A percentile compares a stretch with the other conserved stretches of the same genome.
Conservation (phyloP, 2,888 invertebrate genomes). For the Cryptus viduatorius region DNA sequence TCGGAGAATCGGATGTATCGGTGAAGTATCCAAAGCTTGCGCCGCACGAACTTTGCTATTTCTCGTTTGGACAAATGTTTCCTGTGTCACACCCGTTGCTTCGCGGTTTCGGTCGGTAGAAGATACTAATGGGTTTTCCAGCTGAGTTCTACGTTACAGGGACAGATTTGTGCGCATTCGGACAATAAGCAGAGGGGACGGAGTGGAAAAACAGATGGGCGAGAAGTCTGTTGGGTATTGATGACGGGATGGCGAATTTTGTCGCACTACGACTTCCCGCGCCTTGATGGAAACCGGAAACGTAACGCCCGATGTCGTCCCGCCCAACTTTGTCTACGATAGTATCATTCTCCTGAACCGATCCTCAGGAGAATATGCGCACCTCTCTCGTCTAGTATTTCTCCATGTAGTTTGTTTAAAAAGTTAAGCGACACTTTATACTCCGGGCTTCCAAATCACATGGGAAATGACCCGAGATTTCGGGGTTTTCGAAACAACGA, state of each 20-base stretch:
- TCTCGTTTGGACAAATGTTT: neutral
- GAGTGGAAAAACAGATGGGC: slow-evolving; percentile 53
- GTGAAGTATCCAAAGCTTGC: neutral
- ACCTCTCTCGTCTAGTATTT: too few species aligned
- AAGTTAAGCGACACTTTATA: too few species aligned
- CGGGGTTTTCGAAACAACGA: too few species aligned
- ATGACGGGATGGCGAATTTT: slow-evolving; percentile 38
- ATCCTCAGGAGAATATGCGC: neutral
- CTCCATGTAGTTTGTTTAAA: too few species aligned
- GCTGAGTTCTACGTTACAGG: slow-evolving; percentile 33
- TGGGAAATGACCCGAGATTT: too few species aligned
- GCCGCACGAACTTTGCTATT: neutral
- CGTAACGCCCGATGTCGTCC: slow-evolving; percentile 1
- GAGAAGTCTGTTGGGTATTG: slow-evolving; percentile 42
- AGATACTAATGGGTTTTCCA: slow-evolving; percentile 46
- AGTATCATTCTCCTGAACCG: neutral
- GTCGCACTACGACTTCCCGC: slow-evolving; percentile 9
- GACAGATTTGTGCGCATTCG: slow-evolving; percentile 66
- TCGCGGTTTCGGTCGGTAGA: slow-evolving; percentile 1
- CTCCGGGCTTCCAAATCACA: too few species aligned
- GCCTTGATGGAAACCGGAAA: slow-evolving; percentile 24
- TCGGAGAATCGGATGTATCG: neutral
- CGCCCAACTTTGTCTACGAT: slow-evolving; percentile 4
- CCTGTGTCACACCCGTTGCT: slow-evolving; percentile 3
- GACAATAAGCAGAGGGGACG: slow-evolving; percentile 33